Percentiles rank a stretch among this genome's conserved stretches.
Evolutionary conservation across 2,113 vertebrate genomes (phyloP).

Genomic region (Stegastes partitus): DNA sequence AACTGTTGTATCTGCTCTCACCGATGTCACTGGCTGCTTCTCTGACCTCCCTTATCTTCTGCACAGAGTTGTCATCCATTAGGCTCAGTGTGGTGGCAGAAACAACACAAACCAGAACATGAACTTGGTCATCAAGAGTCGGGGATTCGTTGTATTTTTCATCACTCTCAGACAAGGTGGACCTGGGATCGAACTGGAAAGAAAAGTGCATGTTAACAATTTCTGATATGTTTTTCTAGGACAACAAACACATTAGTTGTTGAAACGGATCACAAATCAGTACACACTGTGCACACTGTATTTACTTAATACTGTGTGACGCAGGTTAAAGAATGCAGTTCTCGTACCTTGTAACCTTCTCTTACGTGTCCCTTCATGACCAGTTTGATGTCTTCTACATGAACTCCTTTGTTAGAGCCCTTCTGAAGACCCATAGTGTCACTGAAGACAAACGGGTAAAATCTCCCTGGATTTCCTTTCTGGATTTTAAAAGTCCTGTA

Average conservation of each 20-base stretch:
- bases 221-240: no score
- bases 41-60: neutral
- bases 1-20: neutral
- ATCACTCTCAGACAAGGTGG: neutral
- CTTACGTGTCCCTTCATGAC: conserved; percentile 46
- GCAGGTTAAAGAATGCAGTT: neutral
- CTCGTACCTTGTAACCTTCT: conserved; percentile 44
- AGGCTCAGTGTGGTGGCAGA: neutral
- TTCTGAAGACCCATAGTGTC: conserved; percentile 59
- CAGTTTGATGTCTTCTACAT: conserved; percentile 30
- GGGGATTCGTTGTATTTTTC: neutral
- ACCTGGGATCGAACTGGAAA: neutral
- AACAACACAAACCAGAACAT: neutral
- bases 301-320: no score
- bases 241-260: neutral
- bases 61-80: neutral
- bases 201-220: neutral
- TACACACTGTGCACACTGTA: neutral
- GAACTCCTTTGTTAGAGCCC: neutral
- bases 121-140: neutral
- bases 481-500: conserved; percentile 32
- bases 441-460: conserved; percentile 39
- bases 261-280: neutral
- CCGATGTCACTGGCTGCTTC: neutral
- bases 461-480: rapidly evolving